Conservation (phyloP, 2,113 vertebrate species). For the Drymodes brunneopygia region DNA sequence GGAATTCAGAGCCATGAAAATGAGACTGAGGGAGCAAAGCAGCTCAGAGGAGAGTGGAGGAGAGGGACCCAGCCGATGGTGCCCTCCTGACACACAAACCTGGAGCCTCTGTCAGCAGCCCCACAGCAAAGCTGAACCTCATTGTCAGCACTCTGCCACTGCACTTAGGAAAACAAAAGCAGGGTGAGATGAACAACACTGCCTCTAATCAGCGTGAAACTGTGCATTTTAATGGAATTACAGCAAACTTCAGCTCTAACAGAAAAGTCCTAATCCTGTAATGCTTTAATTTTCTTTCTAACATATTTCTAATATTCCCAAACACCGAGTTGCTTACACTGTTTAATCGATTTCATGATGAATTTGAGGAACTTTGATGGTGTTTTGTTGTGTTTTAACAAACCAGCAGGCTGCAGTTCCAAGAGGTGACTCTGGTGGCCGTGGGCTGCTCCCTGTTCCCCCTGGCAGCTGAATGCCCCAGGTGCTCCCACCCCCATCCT, state of each 20-base stretch:
- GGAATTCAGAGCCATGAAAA: background rate
- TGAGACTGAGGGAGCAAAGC: background rate
- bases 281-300: conserved; percentile 43
- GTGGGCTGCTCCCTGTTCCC: accelerated
- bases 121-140: background rate
- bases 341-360: conserved; percentile 30
- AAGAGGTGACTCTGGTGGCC: accelerated
- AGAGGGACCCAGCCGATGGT: background rate
- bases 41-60: background rate
- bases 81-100: background rate
- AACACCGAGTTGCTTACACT: background rate
- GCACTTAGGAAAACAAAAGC: background rate
- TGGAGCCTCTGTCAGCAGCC: background rate
- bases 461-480: background rate
- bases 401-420: background rate
- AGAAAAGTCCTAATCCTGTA: conserved; percentile 35
- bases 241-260: background rate
- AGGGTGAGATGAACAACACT: background rate
- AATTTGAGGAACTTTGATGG: background rate
- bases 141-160: background rate
- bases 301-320: conserved; percentile 17
- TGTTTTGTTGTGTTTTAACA: background rate
- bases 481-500: background rate
- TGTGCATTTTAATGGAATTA: conserved; percentile 42
- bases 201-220: conserved; percentile 24